Conservation (phyloP, 2,888 invertebrate species). For the Ariolimax columbianus region DNA sequence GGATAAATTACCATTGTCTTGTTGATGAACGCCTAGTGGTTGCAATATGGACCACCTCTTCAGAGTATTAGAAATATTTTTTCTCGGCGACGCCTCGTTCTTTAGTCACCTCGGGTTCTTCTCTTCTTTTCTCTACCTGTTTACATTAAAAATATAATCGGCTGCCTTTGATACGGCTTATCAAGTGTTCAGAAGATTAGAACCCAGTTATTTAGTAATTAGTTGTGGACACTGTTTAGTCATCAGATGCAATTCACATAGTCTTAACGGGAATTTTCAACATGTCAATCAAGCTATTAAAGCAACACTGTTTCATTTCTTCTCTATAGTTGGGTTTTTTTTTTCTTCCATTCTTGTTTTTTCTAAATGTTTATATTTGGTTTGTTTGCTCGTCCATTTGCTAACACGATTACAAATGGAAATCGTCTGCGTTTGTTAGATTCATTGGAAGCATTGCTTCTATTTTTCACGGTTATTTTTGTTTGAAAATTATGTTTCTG, state of each 20-base stretch:
- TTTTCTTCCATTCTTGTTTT: background rate
- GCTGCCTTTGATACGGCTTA: constrained; percentile 28
- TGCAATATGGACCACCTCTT: constrained; percentile 24
- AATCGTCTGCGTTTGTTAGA: background rate
- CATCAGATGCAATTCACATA: constrained; percentile 12
- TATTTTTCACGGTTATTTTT: background rate
- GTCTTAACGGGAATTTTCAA: background rate
- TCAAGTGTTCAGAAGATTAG: constrained; percentile 16
- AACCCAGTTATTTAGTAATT: constrained; percentile 15
- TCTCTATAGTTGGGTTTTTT: background rate
- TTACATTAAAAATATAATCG: constrained; percentile 34
- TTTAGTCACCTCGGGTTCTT: background rate
- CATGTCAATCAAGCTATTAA: constrained; percentile 24
- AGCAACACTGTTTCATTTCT: background rate
- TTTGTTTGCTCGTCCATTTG: constrained; percentile 9
- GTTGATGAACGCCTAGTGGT: background rate
- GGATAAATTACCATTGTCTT: constrained; percentile 1
- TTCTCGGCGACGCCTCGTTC: background rate
- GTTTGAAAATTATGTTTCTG: background rate
- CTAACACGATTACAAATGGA: background rate
- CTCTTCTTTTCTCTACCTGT: constrained; percentile 3
- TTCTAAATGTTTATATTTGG: background rate
- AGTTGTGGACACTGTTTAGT: constrained; percentile 23
- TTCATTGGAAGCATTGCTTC: background rate
- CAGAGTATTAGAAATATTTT: constrained; percentile 24